Evolutionary conservation across 1,140 invertebrate species (phyloP).

Genomic region (Drosophila santomea): DNA sequence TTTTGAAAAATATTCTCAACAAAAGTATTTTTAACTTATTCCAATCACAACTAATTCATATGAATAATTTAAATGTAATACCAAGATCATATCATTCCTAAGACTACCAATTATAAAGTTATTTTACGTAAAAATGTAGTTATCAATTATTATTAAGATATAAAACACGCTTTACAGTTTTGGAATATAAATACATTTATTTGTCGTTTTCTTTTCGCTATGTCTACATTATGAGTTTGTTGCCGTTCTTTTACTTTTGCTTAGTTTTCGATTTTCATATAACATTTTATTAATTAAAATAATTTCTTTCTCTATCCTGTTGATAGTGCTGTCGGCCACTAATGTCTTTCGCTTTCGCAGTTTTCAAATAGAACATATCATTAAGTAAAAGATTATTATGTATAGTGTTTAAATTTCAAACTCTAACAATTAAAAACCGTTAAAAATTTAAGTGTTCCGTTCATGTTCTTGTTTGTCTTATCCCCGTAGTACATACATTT

Average conservation of each 20-base stretch:
- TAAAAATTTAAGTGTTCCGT: slow-evolving; percentile 71
- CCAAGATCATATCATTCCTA: too few relatives aligned
- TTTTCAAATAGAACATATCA: slow-evolving; percentile 65
- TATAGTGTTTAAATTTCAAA: slow-evolving; percentile 71
- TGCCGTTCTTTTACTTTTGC: slow-evolving; percentile 25
- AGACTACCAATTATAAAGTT: not conserved
- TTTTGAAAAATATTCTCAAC: not conserved
- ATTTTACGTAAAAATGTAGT: too few relatives aligned
- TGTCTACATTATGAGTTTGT: slow-evolving; percentile 76
- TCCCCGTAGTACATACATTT: slow-evolving; percentile 65
- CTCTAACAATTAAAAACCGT: slow-evolving; percentile 83
- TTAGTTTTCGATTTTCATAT: slow-evolving; percentile 59
- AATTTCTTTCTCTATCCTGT: slow-evolving; percentile 59
- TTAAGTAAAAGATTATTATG: slow-evolving; percentile 69
- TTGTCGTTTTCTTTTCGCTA: slow-evolving; percentile 72
- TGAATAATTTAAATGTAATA: too few relatives aligned
- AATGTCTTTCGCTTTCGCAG: slow-evolving; percentile 64
- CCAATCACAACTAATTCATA: too few relatives aligned
- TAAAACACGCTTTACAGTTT: slow-evolving; percentile 21
- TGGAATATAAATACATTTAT: slow-evolving; percentile 84
- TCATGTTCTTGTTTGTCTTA: slow-evolving; percentile 33
- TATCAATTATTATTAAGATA: not conserved
- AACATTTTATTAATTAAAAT: slow-evolving; percentile 81
- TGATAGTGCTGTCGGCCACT: slow-evolving; percentile 47
- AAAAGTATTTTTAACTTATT: too few relatives aligned